Evolutionary conservation across 2,113 vertebrate species (phyloP), one percentile per base, ranked within the genome.

Genomic region (Tragulus kanchil): DNA sequence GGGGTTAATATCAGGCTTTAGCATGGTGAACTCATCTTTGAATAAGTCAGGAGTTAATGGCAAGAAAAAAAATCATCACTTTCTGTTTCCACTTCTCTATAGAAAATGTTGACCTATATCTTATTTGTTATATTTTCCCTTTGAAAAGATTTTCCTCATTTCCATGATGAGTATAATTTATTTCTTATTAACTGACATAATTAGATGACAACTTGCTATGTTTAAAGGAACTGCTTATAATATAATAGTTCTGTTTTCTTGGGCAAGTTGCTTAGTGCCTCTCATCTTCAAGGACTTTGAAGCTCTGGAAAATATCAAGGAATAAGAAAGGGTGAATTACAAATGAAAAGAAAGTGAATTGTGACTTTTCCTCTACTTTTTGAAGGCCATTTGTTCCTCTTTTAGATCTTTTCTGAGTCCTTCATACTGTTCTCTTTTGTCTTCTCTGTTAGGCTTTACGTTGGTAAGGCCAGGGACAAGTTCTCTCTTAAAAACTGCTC

Each of bases 281-380:
- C 16, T 96, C 8, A 89, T 95, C 89, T 89, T 79, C n/a, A 96
- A 28, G 9, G 21, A 71, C 23, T 93, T 64, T 16, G 4, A 12
- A 95, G 52, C 86, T 96, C 19, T 95, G 23, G 13, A 82, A 97
- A 86, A 85, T 59, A 11, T 67, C 6, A 48, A 59, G 31, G 36
- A 82, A 3, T 9, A 81, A 71, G 17, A 81, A 56, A 36, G 23
- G 6, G 26, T 31, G 16, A 65, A 26, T 59, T 83, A 16, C 15
- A 82, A 77, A 0, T 83, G 15, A 67, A 93, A 82, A 11, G 14
- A 8, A 85, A 86, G 71, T 9, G 19, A 65, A 69, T 65, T 87
- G 42, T 42, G 28, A 61, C 25, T 90, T 85, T 59, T 50, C 15
- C 19, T 54, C 31, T 59, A 36, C 25, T 71, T 87, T 54, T 14